Percentiles rank a stretch among this genome's conserved stretches.
phyloP scores from a whole-genome alignment of 2,797 vertebrate genomes.

The Agapornis canus region DNA sequence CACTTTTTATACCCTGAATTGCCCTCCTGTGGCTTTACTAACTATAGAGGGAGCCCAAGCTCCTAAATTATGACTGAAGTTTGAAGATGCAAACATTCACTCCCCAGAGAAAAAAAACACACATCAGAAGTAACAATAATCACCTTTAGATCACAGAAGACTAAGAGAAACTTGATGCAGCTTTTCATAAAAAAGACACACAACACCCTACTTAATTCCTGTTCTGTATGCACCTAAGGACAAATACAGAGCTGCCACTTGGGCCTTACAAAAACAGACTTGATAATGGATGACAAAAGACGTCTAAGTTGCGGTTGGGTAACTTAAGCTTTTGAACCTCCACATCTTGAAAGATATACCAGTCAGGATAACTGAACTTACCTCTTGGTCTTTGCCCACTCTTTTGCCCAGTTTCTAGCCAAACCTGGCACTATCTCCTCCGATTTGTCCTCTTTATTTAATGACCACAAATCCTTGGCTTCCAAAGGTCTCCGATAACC shows the following conservation, averaged over 20 bases:
- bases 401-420: slow-evolving; percentile 85
- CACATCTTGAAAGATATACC: background rate
- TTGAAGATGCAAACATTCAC: background rate
- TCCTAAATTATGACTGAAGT: background rate
- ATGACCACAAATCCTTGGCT: slow-evolving; percentile 90
- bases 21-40: background rate
- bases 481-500: slow-evolving; percentile 89
- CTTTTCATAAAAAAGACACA: background rate
- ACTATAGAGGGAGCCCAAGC: slow-evolving; percentile 32
- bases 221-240: background rate
- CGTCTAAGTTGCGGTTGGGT: background rate
- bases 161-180: background rate
- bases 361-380: slow-evolving; percentile 61
- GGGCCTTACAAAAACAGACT: background rate
- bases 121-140: background rate
- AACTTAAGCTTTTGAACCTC: background rate
- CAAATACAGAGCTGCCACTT: background rate
- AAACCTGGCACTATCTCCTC: slow-evolving; percentile 85
- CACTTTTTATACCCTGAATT: background rate
- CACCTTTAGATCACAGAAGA: background rate
- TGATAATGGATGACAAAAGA: background rate
- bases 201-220: background rate
- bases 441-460: slow-evolving; percentile 88
- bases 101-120: background rate
- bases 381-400: slow-evolving; percentile 87